Conservation (phyloP, 1,140 invertebrate genomes). For the Cheumatopsyche charites region DNA sequence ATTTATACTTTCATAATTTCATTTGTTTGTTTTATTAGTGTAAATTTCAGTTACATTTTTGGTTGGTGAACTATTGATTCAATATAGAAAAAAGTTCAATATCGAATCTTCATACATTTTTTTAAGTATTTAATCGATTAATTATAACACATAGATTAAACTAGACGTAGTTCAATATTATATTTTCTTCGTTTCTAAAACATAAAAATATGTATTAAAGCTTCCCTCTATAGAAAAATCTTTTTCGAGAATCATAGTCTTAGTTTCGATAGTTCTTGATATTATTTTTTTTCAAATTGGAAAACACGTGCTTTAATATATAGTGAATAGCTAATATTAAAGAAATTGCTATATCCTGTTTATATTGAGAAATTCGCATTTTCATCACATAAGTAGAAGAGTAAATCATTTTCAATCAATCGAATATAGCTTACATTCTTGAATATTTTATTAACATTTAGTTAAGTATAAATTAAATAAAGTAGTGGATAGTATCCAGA, state of each 20-base stretch:
- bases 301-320: too few relatives aligned
- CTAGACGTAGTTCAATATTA: background rate
- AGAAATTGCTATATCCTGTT: too few relatives aligned
- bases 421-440: constrained; percentile 3
- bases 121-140: background rate
- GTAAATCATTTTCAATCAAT: too few relatives aligned
- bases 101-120: constrained; percentile 7
- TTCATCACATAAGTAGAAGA: too few relatives aligned
- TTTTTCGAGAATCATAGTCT: background rate
- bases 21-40: background rate
- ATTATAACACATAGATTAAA: background rate
- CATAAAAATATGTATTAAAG: background rate
- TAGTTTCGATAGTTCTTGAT: too few relatives aligned
- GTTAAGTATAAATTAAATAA: background rate
- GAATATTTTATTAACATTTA: background rate
- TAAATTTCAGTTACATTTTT: background rate
- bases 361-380: too few relatives aligned
- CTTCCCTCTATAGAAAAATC: background rate
- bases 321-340: too few relatives aligned
- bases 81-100: background rate
- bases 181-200: background rate
- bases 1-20: constrained; percentile 19
- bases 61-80: background rate
- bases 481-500: constrained; percentile 3
- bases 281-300: too few relatives aligned